Evolutionary conservation across 2,888 invertebrate species (phyloP).

Genomic region (Ochropleura plecta): DNA sequence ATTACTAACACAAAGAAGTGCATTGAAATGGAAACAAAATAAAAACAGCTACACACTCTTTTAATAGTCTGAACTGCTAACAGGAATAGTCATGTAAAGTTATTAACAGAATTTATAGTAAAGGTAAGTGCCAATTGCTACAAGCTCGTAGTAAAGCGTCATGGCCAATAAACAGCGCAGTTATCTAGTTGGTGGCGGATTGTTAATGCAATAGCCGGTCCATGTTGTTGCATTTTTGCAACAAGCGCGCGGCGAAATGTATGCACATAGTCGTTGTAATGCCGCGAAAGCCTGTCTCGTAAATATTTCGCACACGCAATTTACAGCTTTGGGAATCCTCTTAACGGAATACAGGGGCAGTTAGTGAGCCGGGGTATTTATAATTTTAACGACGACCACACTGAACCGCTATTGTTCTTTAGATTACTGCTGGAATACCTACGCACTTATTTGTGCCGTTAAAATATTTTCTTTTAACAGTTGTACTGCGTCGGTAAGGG

Average conservation of each 20-base stretch:
- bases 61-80: conserved; percentile 33
- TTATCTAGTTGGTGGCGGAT: conserved; percentile 73
- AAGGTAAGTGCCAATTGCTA: conserved; percentile 65
- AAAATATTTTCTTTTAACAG: conserved; percentile 32
- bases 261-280: conserved; percentile 86
- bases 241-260: conserved; percentile 80
- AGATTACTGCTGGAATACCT: conserved; percentile 70
- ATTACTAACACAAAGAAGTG: conserved; percentile 24
- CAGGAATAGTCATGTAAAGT: conserved; percentile 42
- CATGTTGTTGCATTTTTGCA: conserved; percentile 84
- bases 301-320: conserved; percentile 89
- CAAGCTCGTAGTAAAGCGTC: conserved; percentile 69
- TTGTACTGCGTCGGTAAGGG: neutral
- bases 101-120: conserved; percentile 58
- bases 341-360: conserved; percentile 88
- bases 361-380: conserved; percentile 86
- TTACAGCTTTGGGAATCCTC: conserved; percentile 89
- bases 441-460: conserved; percentile 40
- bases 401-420: conserved; percentile 78
- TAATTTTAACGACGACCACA: conserved; percentile 81
- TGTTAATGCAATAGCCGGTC: conserved; percentile 73
- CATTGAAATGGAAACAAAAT: conserved; percentile 24
- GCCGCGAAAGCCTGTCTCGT: conserved; percentile 88
- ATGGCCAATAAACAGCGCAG: conserved; percentile 74
- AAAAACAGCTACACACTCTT: conserved; percentile 6